Evolutionary conservation across 2,888 invertebrate genomes (phyloP), one percentile per base, ranked within the genome.

Genomic region (Drosophila paucipuncta): DNA sequence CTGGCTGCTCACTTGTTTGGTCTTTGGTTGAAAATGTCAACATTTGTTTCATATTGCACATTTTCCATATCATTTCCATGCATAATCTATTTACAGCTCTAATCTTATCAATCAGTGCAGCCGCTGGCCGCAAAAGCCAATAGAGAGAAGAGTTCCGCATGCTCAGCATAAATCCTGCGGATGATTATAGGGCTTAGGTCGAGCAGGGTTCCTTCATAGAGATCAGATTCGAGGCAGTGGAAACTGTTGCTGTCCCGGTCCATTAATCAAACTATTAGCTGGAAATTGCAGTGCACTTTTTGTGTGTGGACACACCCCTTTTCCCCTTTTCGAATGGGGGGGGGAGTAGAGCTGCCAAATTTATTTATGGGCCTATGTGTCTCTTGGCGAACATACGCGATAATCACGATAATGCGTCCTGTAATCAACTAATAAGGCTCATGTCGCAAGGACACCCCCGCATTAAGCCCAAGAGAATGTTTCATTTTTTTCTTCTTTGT

Each of bases 401-500:
- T 94, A 93, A 94, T 93, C 93, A 93, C 91, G 92, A 93, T 93
- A 94, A 93, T 94, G 93, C 91, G 93, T 93, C 93, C 93, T 93
- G 93, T 93, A 94, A 94, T 94, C 93, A 93, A 93, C 93, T 94
- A 94, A 94, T 94, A 93, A 93, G 92, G 91, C 91, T 89, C 90
- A 89, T 91, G 88, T 82, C 78, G 62, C 76, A 76, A 72, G 76
- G 53, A 82, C 82, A 83, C 76, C 75, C 79, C 60, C 81, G 49
- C 69, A 70, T 71, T 73, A 64, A 57, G 55, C 66, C 63, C 71
- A 33, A 64, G 63, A 50, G 58, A 55, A 65, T 70, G 58, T 43
- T 22, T 52, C 50, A 55, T 67, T 53, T 37, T 52, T 28, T 57
- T 43, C n/a, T 50, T 65, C 47, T 11, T 35, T 13, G 13, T 35